Evolutionary conservation across 2,113 vertebrate species (phyloP).

Genomic region (Platycercus adscitus): DNA sequence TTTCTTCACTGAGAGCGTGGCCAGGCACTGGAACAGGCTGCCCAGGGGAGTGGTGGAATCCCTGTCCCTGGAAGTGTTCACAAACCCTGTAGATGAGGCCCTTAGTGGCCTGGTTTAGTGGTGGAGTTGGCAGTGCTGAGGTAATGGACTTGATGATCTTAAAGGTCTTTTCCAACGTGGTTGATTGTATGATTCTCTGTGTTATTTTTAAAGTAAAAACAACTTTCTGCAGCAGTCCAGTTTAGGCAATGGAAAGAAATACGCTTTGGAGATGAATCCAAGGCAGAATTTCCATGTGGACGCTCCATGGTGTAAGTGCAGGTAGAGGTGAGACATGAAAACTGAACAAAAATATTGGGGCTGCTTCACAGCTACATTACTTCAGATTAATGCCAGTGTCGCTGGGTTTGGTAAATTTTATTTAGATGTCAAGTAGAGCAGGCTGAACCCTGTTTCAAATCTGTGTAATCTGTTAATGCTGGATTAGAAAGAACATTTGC

Average conservation of each 20-base stretch:
- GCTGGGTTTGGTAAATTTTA: background rate
- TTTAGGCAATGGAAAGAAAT: constrained; percentile 1
- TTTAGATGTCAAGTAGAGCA: background rate
- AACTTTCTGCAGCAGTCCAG: background rate
- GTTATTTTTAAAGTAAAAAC: background rate
- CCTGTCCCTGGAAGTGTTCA: background rate
- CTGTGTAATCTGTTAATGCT: background rate
- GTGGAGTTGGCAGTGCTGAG: background rate
- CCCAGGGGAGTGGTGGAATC: background rate
- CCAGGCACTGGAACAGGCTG: background rate
- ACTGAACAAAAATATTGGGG: background rate
- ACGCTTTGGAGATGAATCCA: background rate
- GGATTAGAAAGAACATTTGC: constrained; percentile 13
- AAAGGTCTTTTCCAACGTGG: background rate
- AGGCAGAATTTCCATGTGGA: background rate
- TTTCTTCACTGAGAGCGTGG: background rate
- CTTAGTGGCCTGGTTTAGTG: background rate
- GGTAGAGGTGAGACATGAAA: background rate
- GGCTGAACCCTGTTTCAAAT: background rate
- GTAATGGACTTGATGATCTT: background rate
- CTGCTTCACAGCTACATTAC: background rate
- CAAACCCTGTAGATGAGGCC: background rate
- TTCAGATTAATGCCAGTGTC: background rate
- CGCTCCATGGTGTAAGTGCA: rapidly evolving
- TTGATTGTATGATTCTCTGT: background rate